These are phyloP conservation scores for Nannoperca obscura DNA, from an alignment of 2,797 vertebrate species.

Conservation along the genomic window DNA sequence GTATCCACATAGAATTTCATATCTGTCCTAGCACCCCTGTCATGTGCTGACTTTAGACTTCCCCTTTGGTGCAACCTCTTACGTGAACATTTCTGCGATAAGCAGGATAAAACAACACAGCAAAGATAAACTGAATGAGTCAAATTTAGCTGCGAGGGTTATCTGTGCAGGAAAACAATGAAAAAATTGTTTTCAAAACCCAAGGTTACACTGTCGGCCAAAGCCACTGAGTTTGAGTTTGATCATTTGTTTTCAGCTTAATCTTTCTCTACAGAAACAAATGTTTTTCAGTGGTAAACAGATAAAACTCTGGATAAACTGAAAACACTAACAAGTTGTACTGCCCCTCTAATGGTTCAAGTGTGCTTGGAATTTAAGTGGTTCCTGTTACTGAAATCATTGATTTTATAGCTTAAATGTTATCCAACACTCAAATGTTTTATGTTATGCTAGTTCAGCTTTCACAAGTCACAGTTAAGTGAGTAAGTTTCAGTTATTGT, in stretches of 20 bases:
- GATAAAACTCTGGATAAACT: neutral
- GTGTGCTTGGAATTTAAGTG: slow-evolving; percentile 13
- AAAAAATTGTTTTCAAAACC: slow-evolving; percentile 32
- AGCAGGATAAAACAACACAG: slow-evolving; percentile 68
- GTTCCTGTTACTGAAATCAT: neutral
- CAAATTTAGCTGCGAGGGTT: slow-evolving; percentile 68
- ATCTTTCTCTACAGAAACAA: slow-evolving; percentile 6
- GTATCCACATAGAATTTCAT: slow-evolving; percentile 65
- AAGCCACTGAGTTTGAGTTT: slow-evolving; percentile 25
- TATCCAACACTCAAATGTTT: neutral
- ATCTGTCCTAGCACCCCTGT: slow-evolving; percentile 59
- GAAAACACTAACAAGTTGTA: neutral
- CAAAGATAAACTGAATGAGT: slow-evolving; percentile 69
- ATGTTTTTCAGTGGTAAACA: slow-evolving; percentile 17
- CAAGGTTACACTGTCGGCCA: slow-evolving; percentile 33
- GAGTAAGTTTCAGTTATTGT: neutral
- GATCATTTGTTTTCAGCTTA: slow-evolving; percentile 21
- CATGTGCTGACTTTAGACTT: slow-evolving; percentile 69
- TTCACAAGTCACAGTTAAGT: neutral
- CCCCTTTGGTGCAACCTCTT: slow-evolving; percentile 49
- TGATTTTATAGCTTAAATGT: neutral
- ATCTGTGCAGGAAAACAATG: slow-evolving; percentile 61
- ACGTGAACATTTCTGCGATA: slow-evolving; percentile 66
- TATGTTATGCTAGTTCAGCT: neutral
- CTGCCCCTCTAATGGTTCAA: neutral